These are phyloP conservation scores for Rhagoletis pomonella DNA, from an alignment of 1,140 invertebrate genomes.

Conservation along the genomic window DNA sequence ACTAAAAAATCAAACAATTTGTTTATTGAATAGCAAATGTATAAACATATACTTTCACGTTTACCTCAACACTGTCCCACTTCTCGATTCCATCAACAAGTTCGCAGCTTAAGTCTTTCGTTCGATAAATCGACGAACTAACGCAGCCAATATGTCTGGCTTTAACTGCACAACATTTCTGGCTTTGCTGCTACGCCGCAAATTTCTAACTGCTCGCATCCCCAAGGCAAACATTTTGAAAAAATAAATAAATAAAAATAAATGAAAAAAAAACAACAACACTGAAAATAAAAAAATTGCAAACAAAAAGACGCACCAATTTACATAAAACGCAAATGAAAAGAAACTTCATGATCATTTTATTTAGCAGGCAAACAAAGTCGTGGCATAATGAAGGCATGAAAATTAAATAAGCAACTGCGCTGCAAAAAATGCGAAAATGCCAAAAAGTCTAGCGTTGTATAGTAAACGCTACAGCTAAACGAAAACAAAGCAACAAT, in stretches of 20 bases:
- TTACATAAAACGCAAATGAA: slow-evolving; percentile 34
- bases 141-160: slow-evolving; percentile 3
- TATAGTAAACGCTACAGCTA: too few relatives aligned
- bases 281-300: background rate
- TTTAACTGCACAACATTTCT: slow-evolving; percentile 13
- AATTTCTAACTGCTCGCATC: background rate
- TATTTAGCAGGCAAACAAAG: background rate
- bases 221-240: background rate
- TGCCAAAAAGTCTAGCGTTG: slow-evolving; percentile 43
- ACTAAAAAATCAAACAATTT: too few relatives aligned
- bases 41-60: background rate
- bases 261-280: background rate
- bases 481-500: too few relatives aligned
- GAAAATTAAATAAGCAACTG: background rate
- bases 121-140: background rate
- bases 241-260: too few relatives aligned
- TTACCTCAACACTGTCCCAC: background rate
- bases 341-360: slow-evolving; percentile 12
- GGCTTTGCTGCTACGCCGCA: slow-evolving; percentile 3
- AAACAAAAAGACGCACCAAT: background rate
- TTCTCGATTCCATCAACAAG: too few relatives aligned
- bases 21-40: too few relatives aligned
- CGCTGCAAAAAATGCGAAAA: slow-evolving; percentile 13
- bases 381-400: slow-evolving; percentile 7
- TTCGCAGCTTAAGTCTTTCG: slow-evolving; percentile 35